These are phyloP conservation scores for Iguana delicatissima DNA, from an alignment of 2,797 vertebrate species.

Conservation along the genomic window DNA sequence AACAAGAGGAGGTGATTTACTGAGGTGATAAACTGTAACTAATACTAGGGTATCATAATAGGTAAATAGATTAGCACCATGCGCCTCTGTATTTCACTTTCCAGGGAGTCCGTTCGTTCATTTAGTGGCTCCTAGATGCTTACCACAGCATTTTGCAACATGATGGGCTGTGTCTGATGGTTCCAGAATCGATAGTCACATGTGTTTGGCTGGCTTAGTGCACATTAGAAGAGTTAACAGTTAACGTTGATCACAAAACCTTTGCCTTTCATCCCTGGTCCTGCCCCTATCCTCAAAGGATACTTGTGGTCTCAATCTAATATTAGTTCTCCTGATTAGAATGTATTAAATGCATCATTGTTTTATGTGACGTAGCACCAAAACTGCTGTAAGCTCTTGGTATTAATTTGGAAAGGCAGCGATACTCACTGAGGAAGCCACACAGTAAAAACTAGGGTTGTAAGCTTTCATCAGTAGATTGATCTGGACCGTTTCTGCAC, in stretches of 20 bases:
- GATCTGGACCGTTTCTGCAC: too few relatives aligned
- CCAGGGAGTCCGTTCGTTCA: constrained; percentile 62
- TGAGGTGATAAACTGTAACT: constrained; percentile 90
- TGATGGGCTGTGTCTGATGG: not conserved
- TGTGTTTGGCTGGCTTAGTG: constrained; percentile 37
- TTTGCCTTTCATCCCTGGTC: constrained; percentile 12
- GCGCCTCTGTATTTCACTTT: constrained; percentile 74
- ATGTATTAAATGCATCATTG: not conserved
- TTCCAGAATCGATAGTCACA: not conserved
- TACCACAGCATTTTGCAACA: constrained; percentile 49
- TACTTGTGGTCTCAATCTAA: fast-evolving
- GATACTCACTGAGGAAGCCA: too few relatives aligned
- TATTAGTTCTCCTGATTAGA: fast-evolving
- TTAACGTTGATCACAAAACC: not conserved
- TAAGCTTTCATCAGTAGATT: not conserved
- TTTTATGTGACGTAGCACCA: fast-evolving
- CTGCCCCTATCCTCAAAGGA: constrained; percentile 13
- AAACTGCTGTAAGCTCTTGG: not conserved
- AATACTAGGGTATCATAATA: constrained; percentile 93
- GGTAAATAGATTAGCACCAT: constrained; percentile 76
- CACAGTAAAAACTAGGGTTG: not conserved
- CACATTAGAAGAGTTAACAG: constrained; percentile 18
- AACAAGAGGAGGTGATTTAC: constrained; percentile 91
- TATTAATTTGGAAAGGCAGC: not conserved
- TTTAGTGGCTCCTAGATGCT: constrained; percentile 46